Evolutionary conservation across 2,113 vertebrate genomes (phyloP).

Genomic region (Gallinago media): DNA sequence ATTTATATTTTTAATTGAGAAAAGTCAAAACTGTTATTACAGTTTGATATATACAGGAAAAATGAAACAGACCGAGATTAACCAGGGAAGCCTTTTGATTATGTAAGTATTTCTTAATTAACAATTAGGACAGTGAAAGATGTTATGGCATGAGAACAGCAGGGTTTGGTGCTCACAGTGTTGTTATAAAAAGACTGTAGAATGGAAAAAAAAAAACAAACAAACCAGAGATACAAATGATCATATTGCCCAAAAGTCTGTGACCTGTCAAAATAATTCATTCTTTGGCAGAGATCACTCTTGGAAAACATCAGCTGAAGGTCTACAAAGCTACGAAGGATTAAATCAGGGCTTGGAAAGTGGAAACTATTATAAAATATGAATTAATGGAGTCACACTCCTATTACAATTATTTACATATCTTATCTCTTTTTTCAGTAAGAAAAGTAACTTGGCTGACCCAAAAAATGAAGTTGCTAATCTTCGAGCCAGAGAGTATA

Average conservation of each 20-base stretch:
- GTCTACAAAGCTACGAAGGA: not conserved
- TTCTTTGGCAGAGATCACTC: not conserved
- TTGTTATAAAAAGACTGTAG: not conserved
- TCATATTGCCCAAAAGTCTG: not conserved
- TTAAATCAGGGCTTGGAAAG: not conserved
- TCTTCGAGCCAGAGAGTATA: not conserved
- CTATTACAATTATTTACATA: not conserved
- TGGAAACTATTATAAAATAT: not conserved
- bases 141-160: not conserved
- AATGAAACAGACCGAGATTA: not conserved
- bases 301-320: not conserved
- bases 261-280: not conserved
- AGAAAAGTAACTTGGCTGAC: slow-evolving; percentile 6
- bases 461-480: not conserved
- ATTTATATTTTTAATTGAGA: not conserved
- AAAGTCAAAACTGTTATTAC: not conserved
- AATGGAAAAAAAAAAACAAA: not conserved
- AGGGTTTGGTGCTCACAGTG: not conserved
- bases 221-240: not conserved
- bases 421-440: not conserved
- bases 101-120: slow-evolving; percentile 1
- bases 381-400: not conserved
- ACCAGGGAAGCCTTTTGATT: not conserved
- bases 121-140: not conserved
- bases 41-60: not conserved